Percentiles rank a stretch among this genome's conserved stretches.
phyloP scores from a whole-genome alignment of 2,113 vertebrate species.

The Acanthochromis polyacanthus region DNA sequence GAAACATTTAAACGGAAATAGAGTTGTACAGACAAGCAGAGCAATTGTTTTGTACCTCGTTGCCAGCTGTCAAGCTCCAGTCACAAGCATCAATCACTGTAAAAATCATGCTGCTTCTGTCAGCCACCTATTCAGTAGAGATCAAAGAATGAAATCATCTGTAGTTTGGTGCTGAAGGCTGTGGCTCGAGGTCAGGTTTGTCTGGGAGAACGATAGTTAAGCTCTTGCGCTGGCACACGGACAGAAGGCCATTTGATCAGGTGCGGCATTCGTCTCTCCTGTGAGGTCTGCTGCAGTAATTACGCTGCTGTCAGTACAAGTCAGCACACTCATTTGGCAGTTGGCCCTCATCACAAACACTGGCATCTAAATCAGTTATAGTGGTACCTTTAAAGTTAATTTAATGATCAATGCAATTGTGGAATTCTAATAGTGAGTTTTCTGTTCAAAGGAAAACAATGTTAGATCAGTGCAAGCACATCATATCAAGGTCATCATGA shows the following conservation, averaged over 20 bases:
- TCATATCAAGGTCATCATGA: background rate
- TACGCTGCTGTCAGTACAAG: constrained; percentile 8
- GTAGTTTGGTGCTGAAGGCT: constrained; percentile 21
- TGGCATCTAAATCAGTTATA: constrained; percentile 26
- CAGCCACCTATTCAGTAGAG: constrained; percentile 23
- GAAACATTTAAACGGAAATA: constrained; percentile 34
- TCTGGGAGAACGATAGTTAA: constrained; percentile 31
- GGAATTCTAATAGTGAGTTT: background rate
- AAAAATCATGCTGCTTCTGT: constrained; percentile 28
- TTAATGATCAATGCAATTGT: constrained; percentile 10
- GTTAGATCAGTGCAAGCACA: too few relatives aligned
- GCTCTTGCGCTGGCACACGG: background rate
- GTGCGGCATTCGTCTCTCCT: constrained; percentile 3
- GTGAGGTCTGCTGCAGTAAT: background rate
- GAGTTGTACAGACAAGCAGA: constrained; percentile 27
- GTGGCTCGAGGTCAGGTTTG: constrained; percentile 33
- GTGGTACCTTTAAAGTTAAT: constrained; percentile 15
- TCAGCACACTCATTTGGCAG: background rate
- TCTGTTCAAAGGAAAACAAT: too few relatives aligned
- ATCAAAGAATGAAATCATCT: constrained; percentile 42
- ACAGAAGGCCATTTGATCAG: constrained; percentile 14
- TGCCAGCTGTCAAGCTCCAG: constrained; percentile 19
- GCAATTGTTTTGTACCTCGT: constrained; percentile 30
- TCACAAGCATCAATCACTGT: constrained; percentile 43
- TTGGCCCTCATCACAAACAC: constrained; percentile 15